phyloP scores from a whole-genome alignment of 2,888 invertebrate species.

The Amiota mariae region DNA sequence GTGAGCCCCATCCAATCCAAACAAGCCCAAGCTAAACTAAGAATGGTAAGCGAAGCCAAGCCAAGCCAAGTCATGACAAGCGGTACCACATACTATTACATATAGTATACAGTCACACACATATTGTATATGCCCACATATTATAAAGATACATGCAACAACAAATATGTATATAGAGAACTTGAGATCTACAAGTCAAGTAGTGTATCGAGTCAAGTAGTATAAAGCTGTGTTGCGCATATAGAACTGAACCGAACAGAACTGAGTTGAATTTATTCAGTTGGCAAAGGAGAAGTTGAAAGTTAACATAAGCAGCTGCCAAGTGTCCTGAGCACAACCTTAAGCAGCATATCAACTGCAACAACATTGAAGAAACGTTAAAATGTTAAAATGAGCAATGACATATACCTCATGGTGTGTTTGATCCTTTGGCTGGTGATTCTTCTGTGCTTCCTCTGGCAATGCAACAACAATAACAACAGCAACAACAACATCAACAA shows the following conservation, averaged over 20 bases:
- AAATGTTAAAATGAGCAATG: background rate
- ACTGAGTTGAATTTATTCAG: slow-evolving; percentile 18
- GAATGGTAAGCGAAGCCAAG: background rate
- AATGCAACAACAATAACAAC: too few species aligned
- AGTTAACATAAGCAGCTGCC: slow-evolving; percentile 68
- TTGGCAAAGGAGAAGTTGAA: slow-evolving; percentile 44
- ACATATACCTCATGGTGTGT: too few species aligned
- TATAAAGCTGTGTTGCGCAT: background rate
- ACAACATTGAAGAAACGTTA: slow-evolving; percentile 31
- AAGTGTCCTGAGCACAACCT: slow-evolving; percentile 68
- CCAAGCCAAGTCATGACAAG: background rate
- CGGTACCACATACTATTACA: background rate
- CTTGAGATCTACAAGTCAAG: background rate
- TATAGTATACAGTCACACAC: too few species aligned
- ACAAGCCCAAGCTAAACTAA: background rate
- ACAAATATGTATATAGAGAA: background rate
- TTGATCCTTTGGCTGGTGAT: too few species aligned
- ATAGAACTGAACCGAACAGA: background rate
- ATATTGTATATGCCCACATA: too few species aligned
- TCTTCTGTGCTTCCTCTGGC: too few species aligned
- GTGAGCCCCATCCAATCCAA: background rate
- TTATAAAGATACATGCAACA: slow-evolving; percentile 35
- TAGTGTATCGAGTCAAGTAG: background rate
- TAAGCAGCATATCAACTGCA: slow-evolving; percentile 67
- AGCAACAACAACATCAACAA: background rate